Conservation (phyloP, 2,797 vertebrate species). For the Eleutherodactylus coqui region DNA sequence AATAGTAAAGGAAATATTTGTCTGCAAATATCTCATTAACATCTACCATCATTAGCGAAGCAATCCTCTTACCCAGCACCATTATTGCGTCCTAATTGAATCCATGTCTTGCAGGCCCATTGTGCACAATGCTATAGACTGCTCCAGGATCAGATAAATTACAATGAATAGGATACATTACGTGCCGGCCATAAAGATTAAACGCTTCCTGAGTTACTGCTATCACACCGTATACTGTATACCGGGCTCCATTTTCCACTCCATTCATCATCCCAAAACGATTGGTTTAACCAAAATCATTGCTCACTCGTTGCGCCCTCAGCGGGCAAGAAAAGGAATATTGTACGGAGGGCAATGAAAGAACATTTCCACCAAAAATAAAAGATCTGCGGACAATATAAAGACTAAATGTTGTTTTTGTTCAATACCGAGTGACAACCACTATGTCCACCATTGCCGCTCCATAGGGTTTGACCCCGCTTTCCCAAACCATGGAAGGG, state of each 20-base stretch:
- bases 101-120: neutral
- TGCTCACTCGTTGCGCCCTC: neutral
- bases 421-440: too few relatives aligned
- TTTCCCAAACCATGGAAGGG: too few relatives aligned
- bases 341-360: neutral
- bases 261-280: neutral
- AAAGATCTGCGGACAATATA: neutral
- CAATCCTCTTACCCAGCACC: slow-evolving; percentile 45
- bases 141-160: slow-evolving; percentile 47
- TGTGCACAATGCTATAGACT: slow-evolving; percentile 12
- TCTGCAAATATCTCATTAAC: slow-evolving; percentile 25
- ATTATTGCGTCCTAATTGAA: slow-evolving; percentile 27
- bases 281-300: neutral
- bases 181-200: slow-evolving; percentile 40
- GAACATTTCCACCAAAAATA: neutral
- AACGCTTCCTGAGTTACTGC: slow-evolving; percentile 33
- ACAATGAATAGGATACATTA: slow-evolving; percentile 41
- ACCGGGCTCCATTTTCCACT: neutral
- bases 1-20: neutral
- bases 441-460: too few relatives aligned
- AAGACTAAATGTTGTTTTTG: neutral
- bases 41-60: slow-evolving; percentile 19
- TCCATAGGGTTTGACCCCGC: too few relatives aligned
- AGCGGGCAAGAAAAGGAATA: neutral
- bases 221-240: neutral